Evolutionary conservation across 1,140 invertebrate species (phyloP), one percentile per base, ranked within the genome.

Genomic region (Zaprionus davidi): DNA sequence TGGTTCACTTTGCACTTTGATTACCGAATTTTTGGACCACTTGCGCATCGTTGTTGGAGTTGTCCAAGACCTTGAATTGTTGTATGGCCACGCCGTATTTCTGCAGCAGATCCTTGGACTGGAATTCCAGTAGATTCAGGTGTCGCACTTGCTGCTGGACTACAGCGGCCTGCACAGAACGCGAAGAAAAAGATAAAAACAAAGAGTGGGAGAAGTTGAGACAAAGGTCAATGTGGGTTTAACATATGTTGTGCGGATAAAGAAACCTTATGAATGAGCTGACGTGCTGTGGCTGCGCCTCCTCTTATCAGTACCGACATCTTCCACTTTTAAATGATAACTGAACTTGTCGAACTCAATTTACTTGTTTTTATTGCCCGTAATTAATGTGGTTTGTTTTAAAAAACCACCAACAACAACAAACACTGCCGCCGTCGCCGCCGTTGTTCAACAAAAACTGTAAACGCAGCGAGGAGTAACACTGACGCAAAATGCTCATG

Each of bases 101-200:
- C 73, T 95, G 94, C 67, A 99, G 94, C 4, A 99, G 93, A 85
- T 98, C 95, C 94, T 99, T 99, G 90, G 98, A 99, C 92, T 99
- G 98, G 93, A 98, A 99, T 94, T 99, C 99, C 82, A 99, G 95
- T 7, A 99, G 94, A 94, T 99, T 99, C 56, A 99, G 94, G 90
- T 95, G 93, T 71, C 97, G 93, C 28, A 92, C 74, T 36, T 90
- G 90, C 53, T 86, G 84, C 69, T 91, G 82, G 56, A 74, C 41
- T 9, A 26, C 20, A 6, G 79, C 57, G 13, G 53, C 24, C 79
- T 81, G 11, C 15, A 63, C 15, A 63, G 15, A 1, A 31, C 3
- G 51, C 41, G 41, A 41, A n/a, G n/a, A 31, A 17, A 73, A 24
- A 72, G 67, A 84, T 81, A 84, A 64, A 73, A 67, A 79, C 78